These are phyloP conservation scores for Corythoichthys intestinalis DNA, from an alignment of 2,113 vertebrate species.

Conservation along the genomic window DNA sequence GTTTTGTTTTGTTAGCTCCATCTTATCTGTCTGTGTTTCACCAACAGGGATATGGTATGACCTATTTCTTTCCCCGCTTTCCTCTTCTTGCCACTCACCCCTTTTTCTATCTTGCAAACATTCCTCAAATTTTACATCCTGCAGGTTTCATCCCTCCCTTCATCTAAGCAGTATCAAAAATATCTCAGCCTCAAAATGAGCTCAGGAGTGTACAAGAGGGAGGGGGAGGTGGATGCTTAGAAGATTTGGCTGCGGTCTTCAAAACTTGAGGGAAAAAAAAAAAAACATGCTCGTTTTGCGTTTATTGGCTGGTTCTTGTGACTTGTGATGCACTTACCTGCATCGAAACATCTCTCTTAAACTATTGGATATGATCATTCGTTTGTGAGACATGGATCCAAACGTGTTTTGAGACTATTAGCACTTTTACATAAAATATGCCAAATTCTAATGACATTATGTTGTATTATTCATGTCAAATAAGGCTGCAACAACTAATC, in stretches of 20 bases:
- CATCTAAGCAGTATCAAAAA: slow-evolving; percentile 26
- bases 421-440: background rate
- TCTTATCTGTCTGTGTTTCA: background rate
- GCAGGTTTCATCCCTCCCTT: slow-evolving; percentile 11
- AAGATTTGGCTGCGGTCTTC: slow-evolving; percentile 36
- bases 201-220: slow-evolving; percentile 2
- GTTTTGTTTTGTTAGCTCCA: background rate
- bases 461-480: background rate
- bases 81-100: background rate
- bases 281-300: slow-evolving; percentile 14
- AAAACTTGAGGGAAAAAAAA: slow-evolving; percentile 9
- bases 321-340: background rate
- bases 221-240: slow-evolving; percentile 2
- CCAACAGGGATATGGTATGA: background rate
- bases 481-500: too few relatives aligned
- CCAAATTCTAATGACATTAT: background rate
- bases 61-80: background rate
- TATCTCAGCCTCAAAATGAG: slow-evolving; percentile 21
- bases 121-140: slow-evolving; percentile 10
- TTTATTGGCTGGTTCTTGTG: slow-evolving; percentile 8
- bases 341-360: background rate
- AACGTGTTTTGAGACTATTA: background rate
- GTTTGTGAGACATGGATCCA: background rate
- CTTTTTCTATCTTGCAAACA: slow-evolving; percentile 5
- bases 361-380: background rate